These are phyloP conservation scores for Myotis findleyi DNA, from an alignment of 2,797 vertebrate species.

Conservation along the genomic window DNA sequence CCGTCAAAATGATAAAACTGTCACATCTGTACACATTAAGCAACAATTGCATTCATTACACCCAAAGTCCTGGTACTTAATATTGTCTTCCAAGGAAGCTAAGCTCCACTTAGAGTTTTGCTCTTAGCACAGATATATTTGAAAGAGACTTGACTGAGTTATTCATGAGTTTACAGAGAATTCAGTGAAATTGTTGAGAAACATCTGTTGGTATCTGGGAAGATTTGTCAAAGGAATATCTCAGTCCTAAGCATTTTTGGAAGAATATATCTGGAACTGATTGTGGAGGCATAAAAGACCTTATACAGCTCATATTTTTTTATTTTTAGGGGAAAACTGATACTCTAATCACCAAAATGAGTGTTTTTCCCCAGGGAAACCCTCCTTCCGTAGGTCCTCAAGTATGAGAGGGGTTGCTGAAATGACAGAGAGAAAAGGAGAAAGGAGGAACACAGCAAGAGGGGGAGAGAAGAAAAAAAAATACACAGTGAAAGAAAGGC, in stretches of 20 bases:
- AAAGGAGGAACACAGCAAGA: background rate
- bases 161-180: conserved; percentile 41
- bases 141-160: conserved; percentile 10
- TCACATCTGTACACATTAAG: conserved; percentile 42
- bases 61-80: conserved; percentile 39
- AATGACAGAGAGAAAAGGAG: background rate
- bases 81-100: conserved; percentile 15
- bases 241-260: background rate
- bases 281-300: background rate
- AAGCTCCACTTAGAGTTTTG: conserved; percentile 38
- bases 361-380: background rate
- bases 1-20: background rate
- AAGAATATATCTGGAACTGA: background rate
- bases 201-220: background rate
- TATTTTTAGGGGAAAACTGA: background rate
- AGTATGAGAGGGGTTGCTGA: background rate
- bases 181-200: background rate
- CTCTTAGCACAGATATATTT: background rate
- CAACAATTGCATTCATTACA: conserved; percentile 34
- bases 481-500: background rate
- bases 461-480: background rate
- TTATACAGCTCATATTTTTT: background rate
- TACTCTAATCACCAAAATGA: background rate
- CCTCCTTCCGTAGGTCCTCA: background rate
- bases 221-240: background rate